Evolutionary conservation across 2,888 invertebrate genomes (phyloP), one percentile per base, ranked within the genome.

Genomic region (Andrena dorsata): DNA sequence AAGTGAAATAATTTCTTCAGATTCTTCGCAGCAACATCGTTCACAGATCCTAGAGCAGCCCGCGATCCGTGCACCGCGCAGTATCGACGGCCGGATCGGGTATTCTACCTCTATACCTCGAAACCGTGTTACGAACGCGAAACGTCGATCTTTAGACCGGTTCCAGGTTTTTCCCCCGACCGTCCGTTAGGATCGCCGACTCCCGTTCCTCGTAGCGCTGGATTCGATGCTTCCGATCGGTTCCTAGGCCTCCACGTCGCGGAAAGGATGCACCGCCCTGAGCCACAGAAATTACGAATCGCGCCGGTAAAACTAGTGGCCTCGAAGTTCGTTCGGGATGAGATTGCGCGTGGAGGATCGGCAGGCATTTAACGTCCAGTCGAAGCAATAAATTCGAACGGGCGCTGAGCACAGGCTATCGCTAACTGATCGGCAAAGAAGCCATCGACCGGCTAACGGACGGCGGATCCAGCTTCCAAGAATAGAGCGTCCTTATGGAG

Each of bases 401-500:
- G 65, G 72, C 64, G 51, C 16, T 32, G 64, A 70, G 41, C 10
- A 0, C 56, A 76, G 64, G 30, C 53, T 56, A 70, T 30, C 47
- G 66, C 32, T 13, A 49, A 28, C 41, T 64, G 13, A 56, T 56
- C 41, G 49, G 7, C 2, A 32, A 32, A 51, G 13, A 4, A n/a
- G 10, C 58, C 28, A 47, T 20, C 65, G 66, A 28, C 5, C 88
- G 88, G 80, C 78, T 90, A 91, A 90, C 91, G 91, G 90, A 85
- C 83, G 82, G 68, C 75, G 82, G 88, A 87, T 90, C 88, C 87
- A 85, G 85, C 86, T 90, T 91, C 90, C 89, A 82, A 88, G 91
- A 91, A 91, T 89, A 90, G 89, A 85, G 88, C 90, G 90, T 91
- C 90, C 91, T 91, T 88, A 78, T 85, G 91, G 85, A 86, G 88